Evolutionary conservation across 2,113 vertebrate genomes (phyloP), one percentile per base, ranked within the genome.

Genomic region (Myotis brandtii): DNA sequence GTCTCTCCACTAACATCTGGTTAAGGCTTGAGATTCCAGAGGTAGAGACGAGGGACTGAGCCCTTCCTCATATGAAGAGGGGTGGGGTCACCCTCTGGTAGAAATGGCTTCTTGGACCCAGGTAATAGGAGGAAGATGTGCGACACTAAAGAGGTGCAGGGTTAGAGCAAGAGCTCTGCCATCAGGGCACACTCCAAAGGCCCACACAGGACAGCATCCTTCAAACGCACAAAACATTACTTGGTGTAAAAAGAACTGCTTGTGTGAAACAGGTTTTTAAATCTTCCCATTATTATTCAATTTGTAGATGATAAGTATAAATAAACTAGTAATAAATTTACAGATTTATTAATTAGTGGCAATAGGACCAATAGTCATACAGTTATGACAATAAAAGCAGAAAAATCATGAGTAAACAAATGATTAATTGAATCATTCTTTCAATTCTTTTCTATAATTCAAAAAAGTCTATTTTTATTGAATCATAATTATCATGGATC

Each of bases 311-410:
- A 56, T 64, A 92, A 67, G 70, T 8, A 40, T 89, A 73, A 93
- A 95, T 66, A 88, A 93, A 93, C 23, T 96, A 83, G 2, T 17
- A 91, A 95, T 91, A 93, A 95, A 37, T 40, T 73, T 2, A 6
- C 21, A 59, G 23, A 27, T 85, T 87, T 56, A n/a, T 64, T 21
- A 52, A n/a, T 66, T 69, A 32, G 93, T 43, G 5, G 21, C 2
- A 20, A 73, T 89, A 70, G 6, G 9, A 32, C 16, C 30, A 95
- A 20, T 37, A 67, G 17, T 91, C 13, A 37, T 80, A 21, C 20
- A 14, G 84, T 1, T 64, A 9, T 73, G 67, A 56, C 30, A 52
- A 64, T 6, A 59, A 23, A n/a, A 80, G 30, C 9, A 88, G 62
- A 73, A 90, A 86, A 37, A 30, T 20, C 48, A 27, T 69, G 43